Base-by-base conservation (phyloP, 1,140 invertebrate species). In the Drosophila chauvacae region DNA sequence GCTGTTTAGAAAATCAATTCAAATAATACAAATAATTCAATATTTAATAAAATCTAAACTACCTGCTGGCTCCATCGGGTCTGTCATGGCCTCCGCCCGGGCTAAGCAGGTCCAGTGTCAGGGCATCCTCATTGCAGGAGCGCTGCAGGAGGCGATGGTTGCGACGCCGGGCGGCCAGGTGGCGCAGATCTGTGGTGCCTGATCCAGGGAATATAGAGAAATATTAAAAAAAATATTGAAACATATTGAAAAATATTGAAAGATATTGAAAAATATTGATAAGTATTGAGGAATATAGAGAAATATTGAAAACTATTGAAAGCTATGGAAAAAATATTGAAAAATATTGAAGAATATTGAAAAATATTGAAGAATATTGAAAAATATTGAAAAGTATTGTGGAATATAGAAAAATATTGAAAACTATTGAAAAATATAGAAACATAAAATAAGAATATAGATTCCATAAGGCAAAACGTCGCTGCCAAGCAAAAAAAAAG, bases 121-220 rank as follows among this genome's bases (percentile, higher is more conserved):
- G 37, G 7, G 48, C 50, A 20, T 85, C 83, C 44, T 85, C 83
- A 18, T 88, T 66, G 45, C 62, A 55, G 37, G 30, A 71, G 33
- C 83, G 85, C 45, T 85, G 81, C 28, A 71, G 63, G 9, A 90
- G 13, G 0, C 84, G 66, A 10, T 85, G 84, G 42, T 87, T 72
- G 11, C 85, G 75, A 55, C 90, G 71, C 14, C 87, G 77, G 6
- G 77, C 72, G n/a, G 78, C 81, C 60, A 80, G 41, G 16, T 80
- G 85, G 20, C 91, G 90, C 55, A 92, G 65, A 76, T 92, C 91
- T 13, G 88, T 88, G 28, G 91, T 92, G 51, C 91, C 91, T 92
- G 35, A 35, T 14, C 7, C 18, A 28, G 33, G 2, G 7, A 33
- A 51, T 5, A 35, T 9, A 11, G 7, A 10, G 1, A 26, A 47